Evolutionary conservation across 1,140 invertebrate species (phyloP), one percentile per base, ranked within the genome.

Genomic region (Bombus pyrosoma): DNA sequence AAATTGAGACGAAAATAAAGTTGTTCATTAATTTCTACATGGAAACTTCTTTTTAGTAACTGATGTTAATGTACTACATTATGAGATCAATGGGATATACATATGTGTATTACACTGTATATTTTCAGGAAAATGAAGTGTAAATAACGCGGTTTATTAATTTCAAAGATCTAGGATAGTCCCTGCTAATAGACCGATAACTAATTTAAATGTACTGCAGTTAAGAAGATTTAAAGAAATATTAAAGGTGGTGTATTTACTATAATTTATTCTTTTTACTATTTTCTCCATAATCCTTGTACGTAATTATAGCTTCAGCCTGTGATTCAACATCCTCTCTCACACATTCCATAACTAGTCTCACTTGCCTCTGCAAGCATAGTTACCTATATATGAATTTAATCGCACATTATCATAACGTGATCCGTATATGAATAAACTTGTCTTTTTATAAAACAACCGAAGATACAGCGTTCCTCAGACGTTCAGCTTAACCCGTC

Each of bases 201-300:
- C 32, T 37, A 34, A 68, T 64, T 28, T 32, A n/a, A 59, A 59
- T 53, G 47, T 53, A 53, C 6, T 6, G 5, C 47, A 22, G 47
- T 53, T 22, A 53, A 53, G 6, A 22, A 53, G 47, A 53, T 53
- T 53, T 18, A 53, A 53, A 53, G 18, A 53, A 53, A 53, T 53
- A 53, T 53, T 53, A 53, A 53, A 53, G 15, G 5, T 22, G 47
- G 18, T 53, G 6, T 53, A 53, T 53, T 53, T 53, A 53, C 18
- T 22, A 8, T 22, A 22, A 22, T 22, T 18, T 53, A 8, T 13
- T 62, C 59, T 12, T 62, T n/a, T 62, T 28, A 12, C 25, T 13
- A 62, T 62, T 12, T 15, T 39, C 34, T 86, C 88, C 57, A 86
- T 86, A 82, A 85, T 32, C 73, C 18, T 77, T 53, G 15, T n/a